Conservation (phyloP, 2,888 invertebrate species). For the Melieria omissa region DNA sequence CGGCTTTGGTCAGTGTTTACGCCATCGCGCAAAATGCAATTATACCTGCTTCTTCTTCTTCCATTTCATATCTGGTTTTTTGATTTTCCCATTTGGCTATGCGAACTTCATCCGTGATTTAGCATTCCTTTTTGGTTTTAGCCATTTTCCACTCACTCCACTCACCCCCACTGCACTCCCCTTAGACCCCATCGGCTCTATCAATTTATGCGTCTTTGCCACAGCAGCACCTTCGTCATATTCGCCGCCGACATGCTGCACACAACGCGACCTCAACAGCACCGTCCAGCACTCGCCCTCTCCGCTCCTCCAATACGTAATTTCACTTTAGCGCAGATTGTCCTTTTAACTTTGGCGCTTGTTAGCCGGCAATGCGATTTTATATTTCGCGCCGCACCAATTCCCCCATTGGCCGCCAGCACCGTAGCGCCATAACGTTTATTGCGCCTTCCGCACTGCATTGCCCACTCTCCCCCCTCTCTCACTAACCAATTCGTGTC, state of each 20-base stretch:
- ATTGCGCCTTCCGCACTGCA: conserved; percentile 6
- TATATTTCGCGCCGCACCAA: conserved; percentile 19
- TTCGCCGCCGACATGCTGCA: not conserved
- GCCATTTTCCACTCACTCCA: conserved; percentile 41
- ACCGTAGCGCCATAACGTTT: not conserved
- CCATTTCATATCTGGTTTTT: conserved; percentile 30
- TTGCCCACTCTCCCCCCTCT: conserved; percentile 32
- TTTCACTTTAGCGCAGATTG: conserved; percentile 48
- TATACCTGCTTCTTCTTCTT: conserved; percentile 43
- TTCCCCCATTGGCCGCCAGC: conserved; percentile 3
- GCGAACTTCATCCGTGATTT: conserved; percentile 57
- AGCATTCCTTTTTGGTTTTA: conserved; percentile 57
- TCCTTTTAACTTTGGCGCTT: conserved; percentile 52
- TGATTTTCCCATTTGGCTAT: conserved; percentile 26
- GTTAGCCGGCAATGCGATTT: conserved; percentile 42
- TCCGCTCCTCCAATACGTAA: not conserved
- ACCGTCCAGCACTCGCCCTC: not conserved
- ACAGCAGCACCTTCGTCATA: conserved; percentile 12
- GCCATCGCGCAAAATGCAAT: conserved; percentile 52
- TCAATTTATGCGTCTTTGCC: conserved; percentile 9
- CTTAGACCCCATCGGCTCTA: not conserved
- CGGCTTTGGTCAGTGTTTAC: conserved; percentile 7
- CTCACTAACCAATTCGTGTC: not conserved
- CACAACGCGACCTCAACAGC: not conserved
- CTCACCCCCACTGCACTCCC: not conserved